Conservation (phyloP, 2,888 invertebrate species). For the Petrophora chlorosata region DNA sequence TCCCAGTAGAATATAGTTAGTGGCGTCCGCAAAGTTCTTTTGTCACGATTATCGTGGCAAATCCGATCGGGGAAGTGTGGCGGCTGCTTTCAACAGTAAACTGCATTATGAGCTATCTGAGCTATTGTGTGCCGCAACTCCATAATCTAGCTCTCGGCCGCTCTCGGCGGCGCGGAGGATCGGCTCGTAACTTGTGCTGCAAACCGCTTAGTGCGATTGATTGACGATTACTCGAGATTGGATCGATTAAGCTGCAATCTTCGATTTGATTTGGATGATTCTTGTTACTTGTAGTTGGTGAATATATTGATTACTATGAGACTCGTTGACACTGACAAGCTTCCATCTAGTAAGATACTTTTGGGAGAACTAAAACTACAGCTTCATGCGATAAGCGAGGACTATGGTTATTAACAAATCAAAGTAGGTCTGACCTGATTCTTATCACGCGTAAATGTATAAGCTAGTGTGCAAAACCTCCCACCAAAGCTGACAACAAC, state of each 20-base stretch:
- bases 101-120: constrained; percentile 81
- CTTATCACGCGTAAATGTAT: too few relatives aligned
- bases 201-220: constrained; percentile 9
- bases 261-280: not conserved
- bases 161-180: constrained; percentile 31
- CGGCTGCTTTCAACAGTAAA: constrained; percentile 77
- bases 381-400: too few relatives aligned
- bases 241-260: constrained; percentile 8
- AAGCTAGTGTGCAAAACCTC: constrained; percentile 8
- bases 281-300: not conserved
- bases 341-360: too few relatives aligned
- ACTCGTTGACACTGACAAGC: too few relatives aligned
- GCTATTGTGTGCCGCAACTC: constrained; percentile 64
- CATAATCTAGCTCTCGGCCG: constrained; percentile 55
- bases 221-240: constrained; percentile 7
- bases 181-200: constrained; percentile 45
- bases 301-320: too few relatives aligned
- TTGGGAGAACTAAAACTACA: too few relatives aligned
- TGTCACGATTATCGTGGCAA: constrained; percentile 81
- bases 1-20: constrained; percentile 61
- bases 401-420: too few relatives aligned
- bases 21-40: constrained; percentile 77
- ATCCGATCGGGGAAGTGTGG: constrained; percentile 81
- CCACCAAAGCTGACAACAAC: constrained; percentile 5
- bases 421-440: too few relatives aligned